Percentiles rank a stretch among this genome's conserved stretches.
These are phyloP conservation scores for Drosophila suzukii DNA, from an alignment of 1,140 invertebrate genomes.

Conservation along the genomic window DNA sequence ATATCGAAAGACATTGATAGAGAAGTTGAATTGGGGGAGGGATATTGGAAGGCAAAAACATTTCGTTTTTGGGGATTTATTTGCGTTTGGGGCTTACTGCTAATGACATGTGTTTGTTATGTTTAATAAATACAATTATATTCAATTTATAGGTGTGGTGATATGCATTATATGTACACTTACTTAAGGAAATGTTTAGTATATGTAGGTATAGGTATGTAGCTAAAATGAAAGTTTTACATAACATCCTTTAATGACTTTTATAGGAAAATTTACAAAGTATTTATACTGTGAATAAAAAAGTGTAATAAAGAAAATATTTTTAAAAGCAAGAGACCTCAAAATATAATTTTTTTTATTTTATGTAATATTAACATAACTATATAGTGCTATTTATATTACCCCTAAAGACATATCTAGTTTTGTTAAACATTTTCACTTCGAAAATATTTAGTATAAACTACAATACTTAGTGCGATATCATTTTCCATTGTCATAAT, in stretches of 20 bases:
- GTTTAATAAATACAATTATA: not conserved
- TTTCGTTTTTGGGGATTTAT: constrained; percentile 11
- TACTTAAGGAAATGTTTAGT: too few species aligned
- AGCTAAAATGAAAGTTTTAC: too few species aligned
- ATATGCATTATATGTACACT: not conserved
- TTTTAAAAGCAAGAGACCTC: too few species aligned
- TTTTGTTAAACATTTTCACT: too few species aligned
- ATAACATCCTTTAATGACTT: too few species aligned
- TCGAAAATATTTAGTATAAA: not conserved
- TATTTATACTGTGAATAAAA: too few species aligned
- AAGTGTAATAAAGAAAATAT: too few species aligned
- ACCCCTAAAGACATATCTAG: too few species aligned
- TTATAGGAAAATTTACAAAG: not conserved
- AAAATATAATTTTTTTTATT: too few species aligned
- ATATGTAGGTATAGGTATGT: too few species aligned
- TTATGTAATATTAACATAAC: too few species aligned
- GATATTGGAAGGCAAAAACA: constrained; percentile 1
- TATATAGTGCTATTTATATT: too few species aligned
- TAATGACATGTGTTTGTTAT: not conserved
- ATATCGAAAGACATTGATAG: constrained; percentile 21
- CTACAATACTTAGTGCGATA: not conserved
- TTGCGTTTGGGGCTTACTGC: constrained; percentile 4
- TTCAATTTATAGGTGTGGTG: not conserved
- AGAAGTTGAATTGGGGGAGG: not conserved
- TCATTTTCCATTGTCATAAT: not conserved